Conservation (phyloP, 2,888 invertebrate genomes). For the Leptinotarsa haldemani region DNA sequence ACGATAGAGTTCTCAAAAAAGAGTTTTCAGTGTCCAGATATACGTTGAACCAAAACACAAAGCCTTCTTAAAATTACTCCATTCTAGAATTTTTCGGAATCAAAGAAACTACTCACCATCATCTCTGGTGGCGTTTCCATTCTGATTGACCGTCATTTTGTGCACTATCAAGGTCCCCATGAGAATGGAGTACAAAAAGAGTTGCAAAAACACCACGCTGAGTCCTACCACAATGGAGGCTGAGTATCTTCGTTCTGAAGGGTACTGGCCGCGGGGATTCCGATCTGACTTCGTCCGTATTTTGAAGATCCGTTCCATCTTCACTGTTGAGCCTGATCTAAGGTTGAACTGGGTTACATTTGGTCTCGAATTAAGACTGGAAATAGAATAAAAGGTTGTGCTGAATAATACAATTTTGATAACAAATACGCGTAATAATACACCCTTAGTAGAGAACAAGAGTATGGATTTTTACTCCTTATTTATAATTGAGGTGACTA, state of each 20-base stretch:
- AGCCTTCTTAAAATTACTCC: too few species aligned
- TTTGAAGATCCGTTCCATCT: constrained; percentile 77
- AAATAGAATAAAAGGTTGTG: not conserved
- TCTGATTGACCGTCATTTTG: constrained; percentile 43
- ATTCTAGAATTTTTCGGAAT: not conserved
- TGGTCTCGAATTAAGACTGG: not conserved
- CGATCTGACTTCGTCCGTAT: constrained; percentile 75
- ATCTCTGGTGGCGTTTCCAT: constrained; percentile 1
- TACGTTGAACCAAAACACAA: too few species aligned
- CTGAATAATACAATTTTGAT: not conserved
- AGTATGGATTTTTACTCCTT: too few species aligned
- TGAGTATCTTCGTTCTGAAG: constrained; percentile 76
- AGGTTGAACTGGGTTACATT: not conserved
- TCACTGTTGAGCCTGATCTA: not conserved
- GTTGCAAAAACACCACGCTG: constrained; percentile 72
- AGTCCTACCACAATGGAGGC: constrained; percentile 76
- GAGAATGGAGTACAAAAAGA: constrained; percentile 71
- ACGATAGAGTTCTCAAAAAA: too few species aligned
- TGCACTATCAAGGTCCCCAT: constrained; percentile 69
- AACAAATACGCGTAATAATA: not conserved
- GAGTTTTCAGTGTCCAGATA: too few species aligned
- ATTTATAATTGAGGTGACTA: too few species aligned
- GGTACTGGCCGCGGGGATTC: constrained; percentile 71
- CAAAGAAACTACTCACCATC: not conserved
- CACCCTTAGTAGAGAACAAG: too few species aligned